Evolutionary conservation across 2,797 vertebrate genomes (phyloP), one percentile per base, ranked within the genome.

Genomic region (Sebastes reedi): DNA sequence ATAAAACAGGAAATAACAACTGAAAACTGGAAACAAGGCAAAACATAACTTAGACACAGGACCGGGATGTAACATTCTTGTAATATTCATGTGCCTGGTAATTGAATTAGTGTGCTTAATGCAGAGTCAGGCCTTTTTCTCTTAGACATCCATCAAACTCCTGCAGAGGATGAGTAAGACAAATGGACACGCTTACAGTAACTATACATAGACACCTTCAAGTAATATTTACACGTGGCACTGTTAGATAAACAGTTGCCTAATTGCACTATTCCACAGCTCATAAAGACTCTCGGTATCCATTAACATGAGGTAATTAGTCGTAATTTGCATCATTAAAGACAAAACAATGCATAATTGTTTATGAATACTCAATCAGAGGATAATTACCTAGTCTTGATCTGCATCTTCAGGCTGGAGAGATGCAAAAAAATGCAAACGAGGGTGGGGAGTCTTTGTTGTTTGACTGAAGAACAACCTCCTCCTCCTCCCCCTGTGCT

Each of bases 291-390:
- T 84, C 85, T 82, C 32, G 27, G 77, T 87, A 72, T 86, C 81
- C 88, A 95, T 94, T 93, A 92, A 88, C 69, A 52, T 69, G 79
- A 90, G 82, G 86, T 89, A 93, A 94, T 95, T 94, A 94, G 91
- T 85, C 11, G 62, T 91, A 81, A 95, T 94, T 93, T 93, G 91
- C 94, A 92, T 94, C 90, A 90, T 93, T 94, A 92, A 91, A 88
- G 79, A 86, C 83, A 91, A 94, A 94, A 93, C 92, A 95, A 92
- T 91, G 89, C 78, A 68, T 93, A 89, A 94, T 93, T 34, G 82
- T 89, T 94, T 90, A 87, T 93, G 91, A 95, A 95, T 93, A 90
- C 89, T 90, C 90, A 92, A 93, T 95, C 93, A 95, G 82, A 81
- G 81, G 22, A 82, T 92, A 93, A 94, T 94, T 92, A 88, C 59